Percentiles rank a stretch among this genome's conserved stretches.
Conservation (phyloP, 1,140 invertebrate genomes). For the Cyclina sinensis region DNA sequence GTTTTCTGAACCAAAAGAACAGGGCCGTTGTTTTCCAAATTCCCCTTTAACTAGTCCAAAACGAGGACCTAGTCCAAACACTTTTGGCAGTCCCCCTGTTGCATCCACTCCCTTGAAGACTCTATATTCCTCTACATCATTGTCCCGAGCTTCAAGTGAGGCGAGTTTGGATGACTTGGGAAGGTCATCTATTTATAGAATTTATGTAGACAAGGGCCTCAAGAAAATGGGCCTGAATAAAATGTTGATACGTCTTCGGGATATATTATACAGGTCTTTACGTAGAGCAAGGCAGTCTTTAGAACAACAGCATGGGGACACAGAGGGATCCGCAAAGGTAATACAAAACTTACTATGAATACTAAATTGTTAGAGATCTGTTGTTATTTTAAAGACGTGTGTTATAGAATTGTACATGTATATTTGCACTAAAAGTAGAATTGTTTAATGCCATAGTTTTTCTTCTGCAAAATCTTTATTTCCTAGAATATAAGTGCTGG, state of each 20-base stretch:
- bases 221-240: constrained; percentile 94
- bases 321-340: constrained; percentile 4
- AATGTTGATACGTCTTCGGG: constrained; percentile 86
- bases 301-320: constrained; percentile 72
- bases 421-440: too few relatives aligned
- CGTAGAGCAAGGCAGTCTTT: constrained; percentile 85
- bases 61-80: constrained; percentile 50
- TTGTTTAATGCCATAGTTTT: too few relatives aligned
- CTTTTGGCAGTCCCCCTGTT: constrained; percentile 51
- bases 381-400: too few relatives aligned
- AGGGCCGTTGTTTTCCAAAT: not conserved
- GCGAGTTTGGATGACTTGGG: constrained; percentile 82
- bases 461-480: too few relatives aligned
- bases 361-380: too few relatives aligned
- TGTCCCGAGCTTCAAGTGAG: constrained; percentile 86
- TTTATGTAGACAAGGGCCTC: constrained; percentile 95
- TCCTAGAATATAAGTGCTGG: too few relatives aligned
- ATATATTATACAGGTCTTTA: constrained; percentile 85
- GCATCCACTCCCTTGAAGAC: constrained; percentile 67
- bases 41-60: constrained; percentile 52
- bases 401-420: too few relatives aligned
- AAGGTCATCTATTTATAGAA: constrained; percentile 87
- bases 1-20: constrained; percentile 2
- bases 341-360: too few relatives aligned
- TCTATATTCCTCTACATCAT: constrained; percentile 76